These are phyloP conservation scores for Ceriagrion tenellum DNA, from an alignment of 2,888 invertebrate genomes.

Conservation along the genomic window DNA sequence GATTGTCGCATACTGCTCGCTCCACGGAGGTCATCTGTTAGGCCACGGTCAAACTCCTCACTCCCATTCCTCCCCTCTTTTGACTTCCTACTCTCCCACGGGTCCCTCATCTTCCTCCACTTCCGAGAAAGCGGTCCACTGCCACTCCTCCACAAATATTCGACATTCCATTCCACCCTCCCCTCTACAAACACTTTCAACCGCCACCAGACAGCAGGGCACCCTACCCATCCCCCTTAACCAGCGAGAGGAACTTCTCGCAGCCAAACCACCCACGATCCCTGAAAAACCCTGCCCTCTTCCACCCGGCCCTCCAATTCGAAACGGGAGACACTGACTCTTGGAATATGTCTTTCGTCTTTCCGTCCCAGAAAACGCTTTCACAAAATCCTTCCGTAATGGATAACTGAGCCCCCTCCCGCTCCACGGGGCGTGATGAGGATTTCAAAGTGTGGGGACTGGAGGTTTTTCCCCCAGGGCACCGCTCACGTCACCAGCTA, in stretches of 20 bases:
- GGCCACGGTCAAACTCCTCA: not conserved
- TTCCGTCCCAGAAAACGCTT: not conserved
- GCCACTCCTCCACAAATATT: not conserved
- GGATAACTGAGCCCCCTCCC: not conserved
- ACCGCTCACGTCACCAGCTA: no score
- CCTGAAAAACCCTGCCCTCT: not conserved
- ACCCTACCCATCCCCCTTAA: not conserved
- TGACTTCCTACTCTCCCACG: not conserved
- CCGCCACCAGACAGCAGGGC: not conserved
- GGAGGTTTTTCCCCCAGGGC: not conserved
- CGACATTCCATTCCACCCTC: not conserved
- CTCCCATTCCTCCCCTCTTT: not conserved
- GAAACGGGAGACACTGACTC: not conserved
- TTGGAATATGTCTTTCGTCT: conserved; percentile 11
- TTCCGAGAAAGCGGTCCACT: not conserved
- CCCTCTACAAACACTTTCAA: not conserved
- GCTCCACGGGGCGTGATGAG: not conserved
- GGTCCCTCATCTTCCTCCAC: not conserved
- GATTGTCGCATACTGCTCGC: not conserved
- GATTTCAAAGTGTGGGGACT: not conserved
- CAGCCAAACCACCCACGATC: conserved; percentile 8
- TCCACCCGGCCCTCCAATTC: no score
- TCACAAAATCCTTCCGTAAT: not conserved
- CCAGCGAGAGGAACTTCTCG: not conserved
- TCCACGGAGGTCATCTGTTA: not conserved